Evolutionary conservation across 2,888 invertebrate genomes (phyloP).

Genomic region (Lasioglossum lativentre): DNA sequence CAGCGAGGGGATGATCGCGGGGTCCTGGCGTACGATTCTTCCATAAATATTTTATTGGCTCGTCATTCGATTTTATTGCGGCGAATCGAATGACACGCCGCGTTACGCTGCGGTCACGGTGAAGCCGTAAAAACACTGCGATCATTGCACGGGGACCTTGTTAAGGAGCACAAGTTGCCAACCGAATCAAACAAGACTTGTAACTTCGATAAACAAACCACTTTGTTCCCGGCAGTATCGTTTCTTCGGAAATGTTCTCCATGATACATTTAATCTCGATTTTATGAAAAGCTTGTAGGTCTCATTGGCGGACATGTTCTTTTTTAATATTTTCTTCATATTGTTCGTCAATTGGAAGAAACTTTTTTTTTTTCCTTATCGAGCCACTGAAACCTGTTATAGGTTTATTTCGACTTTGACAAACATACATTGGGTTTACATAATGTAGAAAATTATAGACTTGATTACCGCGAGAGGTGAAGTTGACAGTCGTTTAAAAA

Average conservation of each 20-base stretch:
- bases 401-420: too few species aligned
- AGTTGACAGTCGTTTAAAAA: too few species aligned
- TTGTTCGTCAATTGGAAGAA: too few species aligned
- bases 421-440: too few species aligned
- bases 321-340: too few species aligned
- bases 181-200: not conserved
- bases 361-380: too few species aligned
- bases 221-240: not conserved
- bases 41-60: slow-evolving; percentile 84
- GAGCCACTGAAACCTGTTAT: too few species aligned
- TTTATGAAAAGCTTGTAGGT: too few species aligned
- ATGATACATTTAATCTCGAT: not conserved
- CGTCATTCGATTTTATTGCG: slow-evolving; percentile 82
- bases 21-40: slow-evolving; percentile 76
- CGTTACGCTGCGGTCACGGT: slow-evolving; percentile 61
- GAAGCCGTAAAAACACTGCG: not conserved
- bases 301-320: too few species aligned
- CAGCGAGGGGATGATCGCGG: slow-evolving; percentile 57
- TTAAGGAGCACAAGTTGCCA: not conserved
- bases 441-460: too few species aligned
- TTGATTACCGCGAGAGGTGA: too few species aligned
- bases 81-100: slow-evolving; percentile 75
- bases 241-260: not conserved
- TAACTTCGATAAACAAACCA: not conserved
- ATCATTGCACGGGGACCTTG: not conserved